Evolutionary conservation across 1,140 invertebrate genomes (phyloP).

Genomic region (Hermatobates lingyangjiaoensis): DNA sequence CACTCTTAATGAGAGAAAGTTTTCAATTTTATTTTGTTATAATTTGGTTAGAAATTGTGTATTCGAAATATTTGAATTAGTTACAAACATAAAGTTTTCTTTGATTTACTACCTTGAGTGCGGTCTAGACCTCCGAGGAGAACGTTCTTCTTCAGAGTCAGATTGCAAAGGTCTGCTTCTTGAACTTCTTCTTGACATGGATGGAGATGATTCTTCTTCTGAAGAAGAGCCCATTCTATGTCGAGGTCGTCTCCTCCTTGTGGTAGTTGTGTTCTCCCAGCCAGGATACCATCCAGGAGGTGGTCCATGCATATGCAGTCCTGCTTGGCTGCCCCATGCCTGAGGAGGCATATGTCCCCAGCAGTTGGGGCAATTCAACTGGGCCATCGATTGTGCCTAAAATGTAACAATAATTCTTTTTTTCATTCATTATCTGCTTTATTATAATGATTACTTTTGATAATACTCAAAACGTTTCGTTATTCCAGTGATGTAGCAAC

Average conservation of each 20-base stretch:
- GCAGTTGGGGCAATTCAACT: conserved; percentile 36
- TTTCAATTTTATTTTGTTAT: no score
- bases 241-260: conserved; percentile 5
- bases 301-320: conserved; percentile 6
- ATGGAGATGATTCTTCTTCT: conserved; percentile 10
- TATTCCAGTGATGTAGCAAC: no score
- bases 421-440: no score
- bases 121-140: neutral
- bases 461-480: no score
- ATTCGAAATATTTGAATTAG: no score
- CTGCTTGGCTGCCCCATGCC: conserved; percentile 12
- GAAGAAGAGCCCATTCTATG: neutral
- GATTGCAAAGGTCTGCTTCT: neutral
- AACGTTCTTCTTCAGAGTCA: neutral
- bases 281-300: conserved; percentile 7
- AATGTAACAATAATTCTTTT: conserved; percentile 12
- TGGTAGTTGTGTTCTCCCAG: neutral
- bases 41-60: no score
- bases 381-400: conserved; percentile 50
- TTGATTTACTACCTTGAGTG: neutral
- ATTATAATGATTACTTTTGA: no score
- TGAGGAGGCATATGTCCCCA: conserved; percentile 29
- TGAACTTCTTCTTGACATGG: conserved; percentile 4
- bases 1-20: no score
- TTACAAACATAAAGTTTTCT: conserved; percentile 8